A percentile compares a stretch with the other conserved stretches of the same genome.
phyloP scores from a whole-genome alignment of 2,888 invertebrate species.

The Hermaeophaga mercurialis region DNA sequence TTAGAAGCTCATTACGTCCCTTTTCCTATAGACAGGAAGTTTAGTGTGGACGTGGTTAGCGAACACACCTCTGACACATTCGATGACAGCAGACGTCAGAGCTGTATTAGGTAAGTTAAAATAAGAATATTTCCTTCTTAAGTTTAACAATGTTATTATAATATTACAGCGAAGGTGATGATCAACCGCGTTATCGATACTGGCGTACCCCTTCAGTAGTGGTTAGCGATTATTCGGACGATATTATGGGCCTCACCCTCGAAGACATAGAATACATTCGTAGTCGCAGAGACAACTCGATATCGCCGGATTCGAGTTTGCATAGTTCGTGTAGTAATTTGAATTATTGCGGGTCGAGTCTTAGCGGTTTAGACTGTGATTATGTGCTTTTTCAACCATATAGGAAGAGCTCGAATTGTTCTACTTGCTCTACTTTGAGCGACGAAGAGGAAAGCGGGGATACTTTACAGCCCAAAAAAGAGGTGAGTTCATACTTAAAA shows the following conservation, averaged over 20 bases:
- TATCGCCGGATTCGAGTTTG: constrained; percentile 63
- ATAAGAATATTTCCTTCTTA: no score
- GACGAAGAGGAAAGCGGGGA: constrained; percentile 66
- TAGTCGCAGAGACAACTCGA: constrained; percentile 55
- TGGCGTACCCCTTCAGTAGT: constrained; percentile 86
- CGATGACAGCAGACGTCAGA: constrained; percentile 57
- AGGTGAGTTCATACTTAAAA: no score
- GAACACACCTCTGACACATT: constrained; percentile 39
- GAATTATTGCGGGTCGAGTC: constrained; percentile 64
- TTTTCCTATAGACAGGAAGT: constrained; percentile 58
- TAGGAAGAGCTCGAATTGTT: constrained; percentile 74
- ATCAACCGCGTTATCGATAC: constrained; percentile 61
- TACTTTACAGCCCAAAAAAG: constrained; percentile 51
- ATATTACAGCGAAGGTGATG: constrained; percentile 51
- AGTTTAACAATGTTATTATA: no score
- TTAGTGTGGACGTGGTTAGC: constrained; percentile 58
- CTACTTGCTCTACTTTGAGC: constrained; percentile 75
- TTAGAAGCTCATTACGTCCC: constrained; percentile 64
- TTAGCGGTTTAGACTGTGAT: constrained; percentile 62
- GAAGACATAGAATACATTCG: constrained; percentile 67
- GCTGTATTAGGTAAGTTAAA: constrained; percentile 50
- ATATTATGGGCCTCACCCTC: constrained; percentile 63
- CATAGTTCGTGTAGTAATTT: constrained; percentile 65
- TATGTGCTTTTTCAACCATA: constrained; percentile 64
- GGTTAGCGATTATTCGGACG: constrained; percentile 86